Evolutionary conservation across 2,113 vertebrate genomes (phyloP), one percentile per base, ranked within the genome.

Genomic region (Melanerpes aurifrons): DNA sequence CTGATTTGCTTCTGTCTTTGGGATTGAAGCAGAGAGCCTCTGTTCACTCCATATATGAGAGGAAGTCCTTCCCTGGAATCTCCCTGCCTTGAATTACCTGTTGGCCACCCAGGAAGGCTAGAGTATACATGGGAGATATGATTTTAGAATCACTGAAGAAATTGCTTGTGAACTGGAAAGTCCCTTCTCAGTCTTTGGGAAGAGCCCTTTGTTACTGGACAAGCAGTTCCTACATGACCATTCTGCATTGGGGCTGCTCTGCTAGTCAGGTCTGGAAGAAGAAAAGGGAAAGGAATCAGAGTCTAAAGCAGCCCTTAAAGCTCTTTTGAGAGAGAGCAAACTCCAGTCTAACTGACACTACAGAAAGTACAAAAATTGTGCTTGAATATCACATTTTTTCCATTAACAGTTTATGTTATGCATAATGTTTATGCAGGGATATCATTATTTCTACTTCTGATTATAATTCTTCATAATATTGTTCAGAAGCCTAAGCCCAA

Each of bases 121-220:
- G 2, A 1, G 15, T 32, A 2, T 22, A 61, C 28, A 28, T 25
- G 11, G 24, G 64, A 93, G 66, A 35, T 63, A 26, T 1, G 59
- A 84, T 77, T 77, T 92, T 81, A 80, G 58, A 81, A 84, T 79
- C 74, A 80, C 40, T 68, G 47, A 87, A 86, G 15, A 87, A 90
- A 70, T 29, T 47, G 14, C 28, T 69, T 61, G 13, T 58, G 61
- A 86, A 62, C 31, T 95, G 90, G 86, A 85, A 93, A 95, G 54
- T 94, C 81, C 90, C 73, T 16, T 54, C 25, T 19, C 31, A 15
- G 66, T 35, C 58, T 89, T 87, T 63, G 50, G 40, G 43, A 92
- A 92, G 64, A 72, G 29, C 17, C 35, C 43, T 54, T 18, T 71
- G 11, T 69, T 69, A 81, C n/a, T 18, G 86, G 21, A 20, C 68